Percentiles rank a stretch among this genome's conserved stretches.
These are phyloP conservation scores for Papilio glaucus DNA, from an alignment of 1,140 invertebrate genomes.

Conservation along the genomic window DNA sequence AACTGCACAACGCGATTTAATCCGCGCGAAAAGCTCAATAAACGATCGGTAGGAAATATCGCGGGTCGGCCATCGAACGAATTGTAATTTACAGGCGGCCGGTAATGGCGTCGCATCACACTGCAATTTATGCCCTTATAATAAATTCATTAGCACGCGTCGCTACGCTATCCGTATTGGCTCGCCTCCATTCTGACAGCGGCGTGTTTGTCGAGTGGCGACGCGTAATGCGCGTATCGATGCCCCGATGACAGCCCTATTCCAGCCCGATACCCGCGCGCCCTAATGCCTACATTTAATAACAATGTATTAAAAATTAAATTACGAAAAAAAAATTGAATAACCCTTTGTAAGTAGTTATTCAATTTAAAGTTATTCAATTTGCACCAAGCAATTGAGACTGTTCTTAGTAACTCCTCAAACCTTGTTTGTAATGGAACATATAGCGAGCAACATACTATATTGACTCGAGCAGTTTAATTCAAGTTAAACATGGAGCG, in stretches of 20 bases:
- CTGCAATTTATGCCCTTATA: slow-evolving; percentile 78
- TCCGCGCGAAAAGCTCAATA: slow-evolving; percentile 69
- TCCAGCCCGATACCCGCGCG: neutral
- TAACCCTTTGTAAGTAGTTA: neutral
- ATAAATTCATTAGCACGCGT: slow-evolving; percentile 75
- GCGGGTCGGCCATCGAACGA: slow-evolving; percentile 56
- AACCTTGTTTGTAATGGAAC: too few species aligned
- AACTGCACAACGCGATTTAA: slow-evolving; percentile 61
- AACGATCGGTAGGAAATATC: slow-evolving; percentile 67
- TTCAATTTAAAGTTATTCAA: neutral
- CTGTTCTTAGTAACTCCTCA: too few species aligned
- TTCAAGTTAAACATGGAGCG: slow-evolving; percentile 40
- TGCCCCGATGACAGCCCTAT: slow-evolving; percentile 32
- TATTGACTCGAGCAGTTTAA: slow-evolving; percentile 6
- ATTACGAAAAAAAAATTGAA: neutral
- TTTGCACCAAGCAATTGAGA: neutral
- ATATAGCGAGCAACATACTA: neutral
- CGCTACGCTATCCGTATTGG: slow-evolving; percentile 44
- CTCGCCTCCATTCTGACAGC: slow-evolving; percentile 46
- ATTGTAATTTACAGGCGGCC: slow-evolving; percentile 76
- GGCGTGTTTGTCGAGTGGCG: slow-evolving; percentile 39
- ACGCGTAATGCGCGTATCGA: slow-evolving; percentile 39
- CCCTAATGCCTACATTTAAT: neutral
- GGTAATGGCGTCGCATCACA: slow-evolving; percentile 76
- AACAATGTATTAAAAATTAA: neutral